Conservation (phyloP, 2,797 vertebrate genomes). For the Telmatherina bonti region DNA sequence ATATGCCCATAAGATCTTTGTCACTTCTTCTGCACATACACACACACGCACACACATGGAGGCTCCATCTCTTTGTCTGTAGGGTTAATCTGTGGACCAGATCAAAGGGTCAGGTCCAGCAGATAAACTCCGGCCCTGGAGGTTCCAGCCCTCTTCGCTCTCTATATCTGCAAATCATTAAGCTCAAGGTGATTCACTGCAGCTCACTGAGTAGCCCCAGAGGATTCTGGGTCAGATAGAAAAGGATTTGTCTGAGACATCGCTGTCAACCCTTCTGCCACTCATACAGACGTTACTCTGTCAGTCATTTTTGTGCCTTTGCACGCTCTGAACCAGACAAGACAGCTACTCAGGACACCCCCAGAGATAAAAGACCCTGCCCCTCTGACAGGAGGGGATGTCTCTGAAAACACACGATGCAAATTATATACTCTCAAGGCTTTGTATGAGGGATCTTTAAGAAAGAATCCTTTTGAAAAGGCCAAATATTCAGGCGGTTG, state of each 20-base stretch:
- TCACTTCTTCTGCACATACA: slow-evolving; percentile 29
- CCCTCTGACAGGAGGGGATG: slow-evolving; percentile 70
- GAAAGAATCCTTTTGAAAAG: slow-evolving; percentile 65
- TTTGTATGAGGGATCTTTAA: slow-evolving; percentile 58
- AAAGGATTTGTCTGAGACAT: slow-evolving; percentile 58
- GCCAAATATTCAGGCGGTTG: slow-evolving; percentile 51
- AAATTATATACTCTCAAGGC: slow-evolving; percentile 56
- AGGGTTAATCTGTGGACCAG: slow-evolving; percentile 78
- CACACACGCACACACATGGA: slow-evolving; percentile 28
- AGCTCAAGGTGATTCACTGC: slow-evolving; percentile 77
- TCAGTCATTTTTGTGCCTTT: slow-evolving; percentile 50
- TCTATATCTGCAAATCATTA: slow-evolving; percentile 81
- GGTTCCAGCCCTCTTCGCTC: slow-evolving; percentile 57
- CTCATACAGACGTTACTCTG: slow-evolving; percentile 43
- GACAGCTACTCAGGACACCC: slow-evolving; percentile 66
- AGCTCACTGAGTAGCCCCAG: slow-evolving; percentile 44
- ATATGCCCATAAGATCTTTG: slow-evolving; percentile 29
- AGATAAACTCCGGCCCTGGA: slow-evolving; percentile 79
- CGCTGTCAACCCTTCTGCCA: slow-evolving; percentile 44
- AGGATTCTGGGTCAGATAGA: slow-evolving; percentile 64
- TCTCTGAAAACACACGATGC: slow-evolving; percentile 48
- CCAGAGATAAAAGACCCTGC: slow-evolving; percentile 70
- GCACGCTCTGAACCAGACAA: slow-evolving; percentile 52
- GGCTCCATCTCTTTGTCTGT: slow-evolving; percentile 60
- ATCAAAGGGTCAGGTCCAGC: slow-evolving; percentile 81